These are phyloP conservation scores for Triplophysa tibetana DNA, from an alignment of 2,113 vertebrate species.

Conservation along the genomic window DNA sequence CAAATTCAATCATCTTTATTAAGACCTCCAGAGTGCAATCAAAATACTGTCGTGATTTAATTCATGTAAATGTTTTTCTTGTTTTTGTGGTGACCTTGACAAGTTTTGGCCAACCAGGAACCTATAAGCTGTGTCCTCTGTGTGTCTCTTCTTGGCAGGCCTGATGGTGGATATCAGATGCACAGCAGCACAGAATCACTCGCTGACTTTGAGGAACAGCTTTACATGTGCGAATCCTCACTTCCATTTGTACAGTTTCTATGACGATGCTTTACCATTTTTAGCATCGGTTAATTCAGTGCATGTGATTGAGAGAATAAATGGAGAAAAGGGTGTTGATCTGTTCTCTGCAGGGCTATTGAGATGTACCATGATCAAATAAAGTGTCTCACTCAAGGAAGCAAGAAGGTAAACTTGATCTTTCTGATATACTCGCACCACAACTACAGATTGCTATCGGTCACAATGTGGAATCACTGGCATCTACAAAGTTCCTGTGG, in stretches of 20 bases:
- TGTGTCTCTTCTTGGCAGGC: conserved; percentile 58
- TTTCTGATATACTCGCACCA: background rate
- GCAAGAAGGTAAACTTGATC: conserved; percentile 74
- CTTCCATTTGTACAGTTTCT: background rate
- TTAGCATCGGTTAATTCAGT: background rate
- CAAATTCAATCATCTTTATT: too few species aligned
- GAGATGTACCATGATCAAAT: conserved; percentile 72
- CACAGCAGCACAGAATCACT: conserved; percentile 62
- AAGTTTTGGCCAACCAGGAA: too few species aligned
- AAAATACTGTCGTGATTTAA: too few species aligned
- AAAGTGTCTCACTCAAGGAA: conserved; percentile 76
- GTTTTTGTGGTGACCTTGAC: background rate
- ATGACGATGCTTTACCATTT: background rate
- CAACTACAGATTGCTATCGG: too few species aligned
- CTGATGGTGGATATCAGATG: conserved; percentile 53
- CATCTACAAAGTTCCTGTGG: background rate
- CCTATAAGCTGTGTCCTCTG: background rate
- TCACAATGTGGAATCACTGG: too few species aligned
- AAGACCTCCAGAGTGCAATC: too few species aligned
- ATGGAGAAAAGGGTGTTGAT: background rate
- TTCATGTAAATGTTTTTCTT: background rate
- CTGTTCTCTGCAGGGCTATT: conserved; percentile 65
- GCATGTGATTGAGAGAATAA: background rate
- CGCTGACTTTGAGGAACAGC: conserved; percentile 65
- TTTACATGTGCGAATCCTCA: conserved; percentile 72